These are phyloP conservation scores for Odontocolon sp. DNA, from an alignment of 2,888 invertebrate genomes.

Conservation along the genomic window DNA sequence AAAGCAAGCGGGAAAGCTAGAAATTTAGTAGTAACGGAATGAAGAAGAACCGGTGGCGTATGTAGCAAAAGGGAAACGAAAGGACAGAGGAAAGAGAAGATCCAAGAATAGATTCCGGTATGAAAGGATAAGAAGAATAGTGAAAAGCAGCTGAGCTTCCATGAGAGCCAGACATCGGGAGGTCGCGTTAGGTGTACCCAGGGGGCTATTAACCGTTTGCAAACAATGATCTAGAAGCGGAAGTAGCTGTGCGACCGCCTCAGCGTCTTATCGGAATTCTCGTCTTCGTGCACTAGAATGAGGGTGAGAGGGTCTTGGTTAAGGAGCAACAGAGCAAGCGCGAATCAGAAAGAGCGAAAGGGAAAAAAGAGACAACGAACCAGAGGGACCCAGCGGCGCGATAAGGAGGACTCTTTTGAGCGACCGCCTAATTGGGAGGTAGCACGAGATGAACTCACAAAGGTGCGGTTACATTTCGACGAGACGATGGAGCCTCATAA, in stretches of 20 bases:
- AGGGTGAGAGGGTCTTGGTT: slow-evolving; percentile 51
- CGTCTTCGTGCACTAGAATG: slow-evolving; percentile 65
- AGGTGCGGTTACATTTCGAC: slow-evolving; percentile 4
- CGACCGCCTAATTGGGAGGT: slow-evolving; percentile 71
- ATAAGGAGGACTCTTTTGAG: slow-evolving; percentile 66
- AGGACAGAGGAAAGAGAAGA: slow-evolving; percentile 35
- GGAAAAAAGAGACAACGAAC: slow-evolving; percentile 20
- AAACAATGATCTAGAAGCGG: slow-evolving; percentile 80
- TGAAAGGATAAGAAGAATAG: slow-evolving; percentile 58
- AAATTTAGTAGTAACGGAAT: slow-evolving; percentile 41
- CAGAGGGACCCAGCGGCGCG: slow-evolving; percentile 25
- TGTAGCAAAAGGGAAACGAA: slow-evolving; percentile 32
- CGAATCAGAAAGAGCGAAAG: slow-evolving; percentile 43
- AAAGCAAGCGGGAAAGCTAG: slow-evolving; percentile 27
- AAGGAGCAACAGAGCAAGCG: slow-evolving; percentile 49
- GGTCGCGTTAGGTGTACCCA: slow-evolving; percentile 73
- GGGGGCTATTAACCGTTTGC: slow-evolving; percentile 79
- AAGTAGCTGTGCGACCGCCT: slow-evolving; percentile 72
- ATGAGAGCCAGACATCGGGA: slow-evolving; percentile 53
- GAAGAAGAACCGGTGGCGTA: slow-evolving; percentile 37
- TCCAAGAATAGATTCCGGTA: slow-evolving; percentile 2
- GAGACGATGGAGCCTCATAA: slow-evolving; percentile 39
- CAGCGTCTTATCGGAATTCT: slow-evolving; percentile 75
- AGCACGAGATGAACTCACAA: slow-evolving; percentile 31
- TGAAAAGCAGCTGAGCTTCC: slow-evolving; percentile 54